Conservation (phyloP, 2,888 invertebrate genomes). For the Baronia brevicornis region DNA sequence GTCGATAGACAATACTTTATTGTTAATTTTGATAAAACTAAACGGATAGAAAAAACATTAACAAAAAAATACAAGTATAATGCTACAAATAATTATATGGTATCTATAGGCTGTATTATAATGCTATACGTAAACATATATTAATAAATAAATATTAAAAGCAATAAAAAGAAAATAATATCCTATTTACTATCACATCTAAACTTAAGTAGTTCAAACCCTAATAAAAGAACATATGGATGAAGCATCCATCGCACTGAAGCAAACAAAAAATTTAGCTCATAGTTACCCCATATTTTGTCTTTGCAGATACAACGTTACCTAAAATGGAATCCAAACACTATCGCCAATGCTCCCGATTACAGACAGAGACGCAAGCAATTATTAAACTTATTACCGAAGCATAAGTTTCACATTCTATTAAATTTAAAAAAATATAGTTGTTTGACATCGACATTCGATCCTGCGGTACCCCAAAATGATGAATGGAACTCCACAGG, state of each 20-base stretch:
- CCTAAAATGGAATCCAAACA: slow-evolving; percentile 11
- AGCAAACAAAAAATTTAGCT: slow-evolving; percentile 1
- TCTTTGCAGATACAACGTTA: slow-evolving; percentile 4
- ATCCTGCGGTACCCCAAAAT: slow-evolving; percentile 19
- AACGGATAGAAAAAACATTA: too few relatives aligned
- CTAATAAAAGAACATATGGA: too few relatives aligned
- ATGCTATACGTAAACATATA: too few relatives aligned
- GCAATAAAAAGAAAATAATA: too few relatives aligned
- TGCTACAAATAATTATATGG: too few relatives aligned
- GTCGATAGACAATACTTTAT: too few relatives aligned
- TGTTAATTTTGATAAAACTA: too few relatives aligned
- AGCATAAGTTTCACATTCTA: slow-evolving; percentile 2
- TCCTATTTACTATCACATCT: too few relatives aligned
- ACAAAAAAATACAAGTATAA: too few relatives aligned
- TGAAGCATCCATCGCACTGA: background rate
- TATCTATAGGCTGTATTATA: too few relatives aligned
- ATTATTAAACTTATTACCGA: background rate
- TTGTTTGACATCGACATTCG: slow-evolving; percentile 4
- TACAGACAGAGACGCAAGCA: background rate
- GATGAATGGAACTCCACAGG: slow-evolving; percentile 30
- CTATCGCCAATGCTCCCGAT: slow-evolving; percentile 6
- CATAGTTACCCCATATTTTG: slow-evolving; percentile 5
- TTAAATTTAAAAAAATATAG: slow-evolving; percentile 1
- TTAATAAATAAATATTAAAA: too few relatives aligned
- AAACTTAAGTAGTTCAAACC: too few relatives aligned